Conservation (phyloP, 2,113 vertebrate species). For the Cynopterus brachyotis region DNA sequence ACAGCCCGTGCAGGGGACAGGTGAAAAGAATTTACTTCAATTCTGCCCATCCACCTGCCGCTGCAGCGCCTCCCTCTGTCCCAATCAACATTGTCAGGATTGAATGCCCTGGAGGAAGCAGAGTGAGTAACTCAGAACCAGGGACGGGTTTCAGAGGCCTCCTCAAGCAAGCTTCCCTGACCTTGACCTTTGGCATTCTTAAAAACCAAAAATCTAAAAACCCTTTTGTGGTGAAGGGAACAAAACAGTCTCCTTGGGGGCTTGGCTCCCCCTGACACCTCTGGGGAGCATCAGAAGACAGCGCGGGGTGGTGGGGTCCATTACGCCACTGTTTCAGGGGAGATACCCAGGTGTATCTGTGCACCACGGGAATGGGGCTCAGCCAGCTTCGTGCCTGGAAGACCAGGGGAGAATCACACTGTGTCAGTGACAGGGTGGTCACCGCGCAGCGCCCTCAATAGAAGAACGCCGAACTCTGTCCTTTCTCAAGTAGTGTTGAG, state of each 20-base stretch:
- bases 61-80: no score
- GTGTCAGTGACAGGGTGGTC: not conserved
- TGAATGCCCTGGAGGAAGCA: not conserved
- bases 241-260: not conserved
- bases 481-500: constrained; percentile 6
- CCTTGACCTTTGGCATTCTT: not conserved
- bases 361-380: rapidly evolving
- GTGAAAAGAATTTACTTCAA: not conserved
- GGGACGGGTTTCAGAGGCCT: not conserved
- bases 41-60: not conserved
- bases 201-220: not conserved
- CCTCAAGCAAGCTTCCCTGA: not conserved
- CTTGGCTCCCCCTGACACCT: not conserved
- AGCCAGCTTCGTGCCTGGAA: not conserved
- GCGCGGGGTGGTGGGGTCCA: not conserved
- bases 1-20: not conserved
- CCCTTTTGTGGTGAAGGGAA: not conserved
- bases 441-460: constrained; percentile 31
- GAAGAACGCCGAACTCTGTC: constrained; percentile 1
- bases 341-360: not conserved
- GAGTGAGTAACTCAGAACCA: not conserved
- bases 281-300: not conserved
- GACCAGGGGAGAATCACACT: not conserved
- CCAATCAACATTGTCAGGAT: not conserved
- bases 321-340: not conserved